phyloP scores from a whole-genome alignment of 1,140 invertebrate genomes.

The Drosophila malerkotliana region DNA sequence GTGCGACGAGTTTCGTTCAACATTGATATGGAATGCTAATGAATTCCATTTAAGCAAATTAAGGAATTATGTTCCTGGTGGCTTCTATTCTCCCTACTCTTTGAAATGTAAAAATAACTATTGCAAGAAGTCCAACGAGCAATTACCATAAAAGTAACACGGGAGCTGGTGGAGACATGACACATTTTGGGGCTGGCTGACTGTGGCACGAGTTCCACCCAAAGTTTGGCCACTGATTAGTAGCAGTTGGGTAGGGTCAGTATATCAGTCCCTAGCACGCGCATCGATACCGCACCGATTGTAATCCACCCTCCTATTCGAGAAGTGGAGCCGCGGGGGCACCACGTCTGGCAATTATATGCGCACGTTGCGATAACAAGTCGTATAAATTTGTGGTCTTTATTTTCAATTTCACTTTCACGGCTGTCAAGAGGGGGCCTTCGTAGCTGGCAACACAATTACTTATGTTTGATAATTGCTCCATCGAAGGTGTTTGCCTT shows the following conservation, averaged over 20 bases:
- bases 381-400: slow-evolving; percentile 49
- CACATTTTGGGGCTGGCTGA: slow-evolving; percentile 16
- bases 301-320: slow-evolving; percentile 12
- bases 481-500: slow-evolving; percentile 8
- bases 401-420: slow-evolving; percentile 65
- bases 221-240: slow-evolving; percentile 8
- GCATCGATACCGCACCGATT: slow-evolving; percentile 13
- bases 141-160: slow-evolving; percentile 3
- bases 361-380: slow-evolving; percentile 39
- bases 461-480: slow-evolving; percentile 44
- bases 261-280: slow-evolving; percentile 43
- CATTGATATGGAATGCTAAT: slow-evolving; percentile 24
- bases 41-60: slow-evolving; percentile 24
- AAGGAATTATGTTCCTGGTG: slow-evolving; percentile 8
- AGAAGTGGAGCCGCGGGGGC: slow-evolving; percentile 4
- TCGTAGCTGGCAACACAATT: slow-evolving; percentile 16
- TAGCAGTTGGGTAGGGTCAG: slow-evolving; percentile 59
- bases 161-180: slow-evolving; percentile 3
- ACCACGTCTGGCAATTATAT: slow-evolving; percentile 32
- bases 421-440: slow-evolving; percentile 28
- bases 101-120: background rate
- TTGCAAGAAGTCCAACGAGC: background rate
- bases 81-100: background rate
- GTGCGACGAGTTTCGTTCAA: slow-evolving; percentile 11
- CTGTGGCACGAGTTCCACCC: slow-evolving; percentile 23